A percentile compares a stretch with the other conserved stretches of the same genome.
Conservation (phyloP, 64 coral and sea anemone genomes). For the Anthopleura sola region DNA sequence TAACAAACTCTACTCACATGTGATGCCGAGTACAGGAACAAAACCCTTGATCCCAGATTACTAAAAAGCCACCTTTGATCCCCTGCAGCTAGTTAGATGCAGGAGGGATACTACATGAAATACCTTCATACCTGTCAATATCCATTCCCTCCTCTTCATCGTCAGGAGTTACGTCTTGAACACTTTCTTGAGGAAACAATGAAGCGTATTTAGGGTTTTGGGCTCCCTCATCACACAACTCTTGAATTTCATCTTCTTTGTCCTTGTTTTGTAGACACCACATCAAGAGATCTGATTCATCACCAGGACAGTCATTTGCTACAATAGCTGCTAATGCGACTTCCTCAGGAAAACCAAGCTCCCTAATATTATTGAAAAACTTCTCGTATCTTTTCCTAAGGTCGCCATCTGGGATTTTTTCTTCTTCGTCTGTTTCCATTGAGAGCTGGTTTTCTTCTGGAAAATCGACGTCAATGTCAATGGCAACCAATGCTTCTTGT, state of each 20-base stretch:
- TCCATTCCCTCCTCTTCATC: background rate
- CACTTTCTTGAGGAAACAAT: conserved; percentile 9
- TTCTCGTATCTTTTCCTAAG: conserved; percentile 1
- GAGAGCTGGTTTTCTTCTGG: background rate
- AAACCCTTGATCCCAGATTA: too few relatives aligned
- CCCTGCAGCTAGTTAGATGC: too few relatives aligned
- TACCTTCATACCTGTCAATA: background rate
- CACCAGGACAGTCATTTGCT: conserved; percentile 12
- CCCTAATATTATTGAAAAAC: conserved; percentile 17
- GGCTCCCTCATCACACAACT: conserved; percentile 8
- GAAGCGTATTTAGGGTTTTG: conserved; percentile 15
- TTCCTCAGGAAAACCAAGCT: conserved; percentile 10
- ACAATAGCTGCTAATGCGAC: conserved; percentile 44
- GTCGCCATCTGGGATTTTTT: conserved; percentile 1
- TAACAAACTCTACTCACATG: too few relatives aligned
- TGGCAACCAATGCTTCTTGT: conserved; percentile 11
- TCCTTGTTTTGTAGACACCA: conserved; percentile 9
- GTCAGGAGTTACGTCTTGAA: background rate
- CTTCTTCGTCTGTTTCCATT: background rate
- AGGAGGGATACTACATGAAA: background rate
- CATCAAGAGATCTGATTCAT: conserved; percentile 39
- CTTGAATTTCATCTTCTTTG: conserved; percentile 19
- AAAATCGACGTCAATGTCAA: conserved; percentile 20
- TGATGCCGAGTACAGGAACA: too few relatives aligned
- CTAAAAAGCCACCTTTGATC: too few relatives aligned